phyloP scores from a whole-genome alignment of 2,113 vertebrate genomes.

The Hassar affinis region DNA sequence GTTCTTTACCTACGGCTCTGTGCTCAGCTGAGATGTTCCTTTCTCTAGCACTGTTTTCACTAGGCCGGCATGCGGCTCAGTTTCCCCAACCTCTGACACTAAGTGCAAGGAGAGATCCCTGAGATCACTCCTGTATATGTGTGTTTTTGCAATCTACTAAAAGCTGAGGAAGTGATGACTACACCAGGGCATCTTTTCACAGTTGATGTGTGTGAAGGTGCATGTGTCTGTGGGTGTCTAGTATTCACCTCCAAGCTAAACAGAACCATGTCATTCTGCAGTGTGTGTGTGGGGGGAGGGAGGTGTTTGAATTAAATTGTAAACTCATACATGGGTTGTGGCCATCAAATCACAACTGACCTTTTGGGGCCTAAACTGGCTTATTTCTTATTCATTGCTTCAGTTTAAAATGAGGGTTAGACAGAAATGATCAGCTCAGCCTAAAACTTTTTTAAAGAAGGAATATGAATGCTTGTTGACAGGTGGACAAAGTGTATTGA shows the following conservation, averaged over 20 bases:
- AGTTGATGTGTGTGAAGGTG: constrained; percentile 21
- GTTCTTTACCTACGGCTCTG: constrained; percentile 37
- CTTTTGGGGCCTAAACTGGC: neutral
- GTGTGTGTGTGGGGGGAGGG: neutral
- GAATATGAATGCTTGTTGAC: no score
- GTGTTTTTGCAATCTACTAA: neutral
- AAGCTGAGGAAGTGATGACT: constrained; percentile 21
- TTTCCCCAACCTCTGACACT: constrained; percentile 28
- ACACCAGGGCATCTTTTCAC: constrained; percentile 17
- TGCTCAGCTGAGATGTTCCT: constrained; percentile 35
- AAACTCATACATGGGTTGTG: neutral
- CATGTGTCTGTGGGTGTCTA: neutral
- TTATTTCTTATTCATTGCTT: neutral
- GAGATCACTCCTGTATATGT: neutral
- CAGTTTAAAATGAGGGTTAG: no score
- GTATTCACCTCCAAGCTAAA: neutral
- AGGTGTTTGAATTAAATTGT: neutral
- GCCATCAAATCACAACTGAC: neutral
- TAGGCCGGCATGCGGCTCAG: constrained; percentile 9
- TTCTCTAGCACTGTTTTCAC: constrained; percentile 36
- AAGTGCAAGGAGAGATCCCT: constrained; percentile 32
- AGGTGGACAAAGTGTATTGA: no score
- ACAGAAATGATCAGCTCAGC: no score
- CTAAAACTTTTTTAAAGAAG: no score
- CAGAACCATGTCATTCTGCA: neutral